These are phyloP conservation scores for Leptestheria dahalacensis DNA, from an alignment of 1,140 invertebrate species.

Conservation along the genomic window DNA sequence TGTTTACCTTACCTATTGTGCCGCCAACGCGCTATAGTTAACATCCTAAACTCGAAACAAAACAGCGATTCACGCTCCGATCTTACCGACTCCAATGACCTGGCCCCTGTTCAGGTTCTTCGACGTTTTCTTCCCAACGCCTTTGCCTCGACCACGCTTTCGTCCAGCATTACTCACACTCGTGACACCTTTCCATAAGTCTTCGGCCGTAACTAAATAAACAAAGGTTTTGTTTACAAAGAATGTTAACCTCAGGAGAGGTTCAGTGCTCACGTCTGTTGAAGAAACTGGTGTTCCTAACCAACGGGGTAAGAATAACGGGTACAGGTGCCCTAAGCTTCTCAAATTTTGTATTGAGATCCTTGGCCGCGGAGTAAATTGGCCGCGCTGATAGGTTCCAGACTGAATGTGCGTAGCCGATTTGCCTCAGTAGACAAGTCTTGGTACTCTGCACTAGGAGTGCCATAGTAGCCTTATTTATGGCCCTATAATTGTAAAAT, in stretches of 20 bases:
- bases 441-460: too few species aligned
- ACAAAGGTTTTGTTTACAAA: constrained; percentile 14
- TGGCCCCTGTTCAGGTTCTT: constrained; percentile 85
- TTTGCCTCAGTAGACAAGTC: too few species aligned
- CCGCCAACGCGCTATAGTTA: constrained; percentile 8
- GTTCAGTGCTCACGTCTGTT: constrained; percentile 33
- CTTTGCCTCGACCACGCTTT: constrained; percentile 83
- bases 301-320: not conserved
- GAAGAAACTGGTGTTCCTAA: constrained; percentile 33
- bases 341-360: not conserved
- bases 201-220: constrained; percentile 51
- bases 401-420: too few species aligned
- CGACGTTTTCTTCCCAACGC: constrained; percentile 46
- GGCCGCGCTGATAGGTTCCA: not conserved
- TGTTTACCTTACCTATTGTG: constrained; percentile 48
- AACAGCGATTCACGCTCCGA: not conserved
- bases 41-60: constrained; percentile 12
- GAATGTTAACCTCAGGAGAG: constrained; percentile 13
- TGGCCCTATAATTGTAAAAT: too few species aligned
- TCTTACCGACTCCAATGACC: constrained; percentile 61
- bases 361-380: not conserved
- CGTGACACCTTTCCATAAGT: constrained; percentile 86
- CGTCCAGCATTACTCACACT: constrained; percentile 90
- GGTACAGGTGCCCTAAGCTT: not conserved
- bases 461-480: too few species aligned